These are phyloP conservation scores for Ypsolopha scabrella DNA, from an alignment of 2,888 invertebrate species.

Conservation along the genomic window DNA sequence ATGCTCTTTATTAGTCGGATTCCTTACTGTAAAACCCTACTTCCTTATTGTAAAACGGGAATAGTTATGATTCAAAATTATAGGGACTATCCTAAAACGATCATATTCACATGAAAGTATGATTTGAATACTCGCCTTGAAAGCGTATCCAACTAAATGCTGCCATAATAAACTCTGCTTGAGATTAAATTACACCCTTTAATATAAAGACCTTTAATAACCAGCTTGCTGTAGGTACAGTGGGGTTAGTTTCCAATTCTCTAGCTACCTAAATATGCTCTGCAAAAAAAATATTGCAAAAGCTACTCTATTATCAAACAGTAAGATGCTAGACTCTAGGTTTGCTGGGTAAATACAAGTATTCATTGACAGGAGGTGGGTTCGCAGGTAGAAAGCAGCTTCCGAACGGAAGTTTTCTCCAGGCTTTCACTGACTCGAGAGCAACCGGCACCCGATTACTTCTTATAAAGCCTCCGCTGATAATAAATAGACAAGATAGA, in stretches of 20 bases:
- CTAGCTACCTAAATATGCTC: not conserved
- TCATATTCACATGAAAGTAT: too few species aligned
- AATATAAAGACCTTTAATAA: slow-evolving; percentile 1
- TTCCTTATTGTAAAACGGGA: too few species aligned
- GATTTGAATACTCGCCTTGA: not conserved
- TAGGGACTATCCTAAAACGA: too few species aligned
- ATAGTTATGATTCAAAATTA: too few species aligned
- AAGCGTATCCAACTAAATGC: not conserved
- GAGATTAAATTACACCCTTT: not conserved
- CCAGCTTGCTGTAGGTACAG: slow-evolving; percentile 3
- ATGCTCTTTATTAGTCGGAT: too few species aligned
- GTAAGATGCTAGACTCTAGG: too few species aligned
- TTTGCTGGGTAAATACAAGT: not conserved
- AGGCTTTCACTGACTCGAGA: slow-evolving; percentile 48
- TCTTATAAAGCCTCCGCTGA: not conserved
- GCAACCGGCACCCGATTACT: slow-evolving; percentile 22
- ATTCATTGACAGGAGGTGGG: slow-evolving; percentile 40
- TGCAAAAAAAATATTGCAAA: too few species aligned
- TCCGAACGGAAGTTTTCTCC: slow-evolving; percentile 62
- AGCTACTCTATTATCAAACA: too few species aligned
- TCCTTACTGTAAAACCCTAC: too few species aligned
- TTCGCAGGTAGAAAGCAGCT: slow-evolving; percentile 49
- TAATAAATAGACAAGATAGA: too few species aligned
- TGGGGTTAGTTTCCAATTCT: slow-evolving; percentile 41
- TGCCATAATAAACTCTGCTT: not conserved